These are phyloP conservation scores for Catharus ustulatus DNA, from an alignment of 2,797 vertebrate species.

Conservation along the genomic window DNA sequence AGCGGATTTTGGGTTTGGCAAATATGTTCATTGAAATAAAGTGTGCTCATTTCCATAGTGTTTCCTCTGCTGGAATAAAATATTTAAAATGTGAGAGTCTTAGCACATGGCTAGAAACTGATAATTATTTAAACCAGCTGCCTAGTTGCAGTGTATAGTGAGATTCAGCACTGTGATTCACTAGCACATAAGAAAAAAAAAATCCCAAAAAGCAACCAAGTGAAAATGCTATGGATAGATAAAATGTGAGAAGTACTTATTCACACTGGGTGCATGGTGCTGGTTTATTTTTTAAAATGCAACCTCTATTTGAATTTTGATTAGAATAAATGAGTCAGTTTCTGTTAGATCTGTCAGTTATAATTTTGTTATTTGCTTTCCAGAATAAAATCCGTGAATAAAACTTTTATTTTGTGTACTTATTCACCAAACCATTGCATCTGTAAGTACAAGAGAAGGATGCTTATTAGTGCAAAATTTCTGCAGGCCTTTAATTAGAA, in stretches of 20 bases:
- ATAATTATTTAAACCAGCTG: slow-evolving; percentile 20
- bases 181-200: neutral
- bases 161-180: neutral
- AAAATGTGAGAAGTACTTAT: neutral
- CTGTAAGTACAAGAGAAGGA: neutral
- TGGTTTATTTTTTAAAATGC: neutral
- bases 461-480: neutral
- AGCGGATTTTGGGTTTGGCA: neutral
- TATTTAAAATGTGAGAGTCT: neutral
- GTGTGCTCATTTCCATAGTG: neutral
- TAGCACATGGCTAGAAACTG: neutral
- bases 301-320: neutral
- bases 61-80: neutral
- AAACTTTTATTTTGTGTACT: neutral
- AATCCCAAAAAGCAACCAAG: neutral
- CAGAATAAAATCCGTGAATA: neutral
- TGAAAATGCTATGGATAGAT: slow-evolving; percentile 4
- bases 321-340: neutral
- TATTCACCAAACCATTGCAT: neutral
- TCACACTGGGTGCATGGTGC: neutral
- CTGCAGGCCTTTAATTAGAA: neutral
- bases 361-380: neutral
- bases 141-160: neutral
- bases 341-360: neutral
- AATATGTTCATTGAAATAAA: neutral